Base-by-base conservation (phyloP, 2,797 vertebrate species). In the Oryzias sinensis region DNA sequence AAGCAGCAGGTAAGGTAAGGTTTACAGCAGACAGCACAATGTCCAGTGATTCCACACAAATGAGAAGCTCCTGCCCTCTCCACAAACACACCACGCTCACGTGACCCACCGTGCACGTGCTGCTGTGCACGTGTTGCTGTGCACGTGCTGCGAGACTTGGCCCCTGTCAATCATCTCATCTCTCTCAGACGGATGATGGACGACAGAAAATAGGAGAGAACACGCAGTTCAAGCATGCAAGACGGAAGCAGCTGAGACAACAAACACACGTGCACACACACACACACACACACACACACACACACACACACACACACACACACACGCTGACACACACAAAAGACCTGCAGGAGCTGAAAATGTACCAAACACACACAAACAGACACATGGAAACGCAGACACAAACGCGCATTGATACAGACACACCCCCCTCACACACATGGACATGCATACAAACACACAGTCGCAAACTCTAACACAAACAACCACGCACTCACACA, bases 1-100 rank as follows among this genome's bases (percentile, higher is more conserved):
- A 50, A 16, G n/a, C 5, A 33, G 16, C 29, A 22, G 24, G 1
- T 29, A 4, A 4, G 40, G 52, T 29, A 4, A 25, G 25, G 22
- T 0, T 16, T 45, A 45, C 72, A 86, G 82, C 76, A 84, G 77
- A 72, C 46, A 74, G 66, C 81, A 79, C 82, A 69, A 33, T 43
- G 74, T 82, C 81, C 84, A 88, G 83, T 85, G 83, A 67, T n/a
- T 43, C 50, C 40, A 15, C 6, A 53, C 45, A 24, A 52, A 13
- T 7, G 11, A 52, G 40, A 37, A 40, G 49, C 29, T 51, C 24
- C 57, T 51, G 59, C 49, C 54, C 50, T 14, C 0, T 47, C 11
- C 20, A 25, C 18, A 33, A n/a, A 14, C 27, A 47, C 49, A 25
- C 61, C 40, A 9, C 18, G 53, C 18, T 42, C 5, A 27, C 6